Evolutionary conservation across 1,140 invertebrate genomes (phyloP), one percentile per base, ranked within the genome.

Genomic region (Olivierus martensii): DNA sequence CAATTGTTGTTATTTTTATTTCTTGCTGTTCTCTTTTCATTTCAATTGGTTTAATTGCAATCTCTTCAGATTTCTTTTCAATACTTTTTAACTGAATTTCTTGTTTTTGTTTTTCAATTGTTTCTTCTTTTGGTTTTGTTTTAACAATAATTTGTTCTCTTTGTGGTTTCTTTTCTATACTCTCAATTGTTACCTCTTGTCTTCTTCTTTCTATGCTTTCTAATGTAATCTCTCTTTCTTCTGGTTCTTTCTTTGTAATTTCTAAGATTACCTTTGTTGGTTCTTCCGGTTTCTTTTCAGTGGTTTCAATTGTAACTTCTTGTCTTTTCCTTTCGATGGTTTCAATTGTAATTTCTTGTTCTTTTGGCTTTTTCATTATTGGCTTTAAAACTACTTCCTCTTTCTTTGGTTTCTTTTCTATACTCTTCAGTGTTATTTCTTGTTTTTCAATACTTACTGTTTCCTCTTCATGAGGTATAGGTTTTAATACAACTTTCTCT

Each of bases 401-500:
- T 44, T 56, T 35, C 39, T 36, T 39, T 44, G 53, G 19, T 15
- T 44, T 45, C 11, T 44, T 61, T 51, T 44, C 41, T 51, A 51
- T 53, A 42, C 55, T 55, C 22, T 58, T 50, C 38, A 52, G 12
- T 22, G 34, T 28, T 41, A 18, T 42, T 57, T 34, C 28, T 28
- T 35, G 17, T 34, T 37, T 35, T 18, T 41, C 47, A 4, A 12
- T 49, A 10, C 9, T 49, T 43, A 35, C 19, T 46, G 41, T 15
- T 47, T 51, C 37, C 34, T 38, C n/a, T 46, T 55, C 18, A 46
- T 34, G 47, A 35, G 49, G 53, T 12, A 43, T 18, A 43, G 41
- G 41, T 43, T 43, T 43, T 43, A 43, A 18, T 43, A 18, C 41
- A 43, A 43, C 21, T 21, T 43, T 7, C 21, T 43, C 21, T 17